Evolutionary conservation across 2,113 vertebrate genomes (phyloP).

Genomic region (Chamaetylas fuelleborni): DNA sequence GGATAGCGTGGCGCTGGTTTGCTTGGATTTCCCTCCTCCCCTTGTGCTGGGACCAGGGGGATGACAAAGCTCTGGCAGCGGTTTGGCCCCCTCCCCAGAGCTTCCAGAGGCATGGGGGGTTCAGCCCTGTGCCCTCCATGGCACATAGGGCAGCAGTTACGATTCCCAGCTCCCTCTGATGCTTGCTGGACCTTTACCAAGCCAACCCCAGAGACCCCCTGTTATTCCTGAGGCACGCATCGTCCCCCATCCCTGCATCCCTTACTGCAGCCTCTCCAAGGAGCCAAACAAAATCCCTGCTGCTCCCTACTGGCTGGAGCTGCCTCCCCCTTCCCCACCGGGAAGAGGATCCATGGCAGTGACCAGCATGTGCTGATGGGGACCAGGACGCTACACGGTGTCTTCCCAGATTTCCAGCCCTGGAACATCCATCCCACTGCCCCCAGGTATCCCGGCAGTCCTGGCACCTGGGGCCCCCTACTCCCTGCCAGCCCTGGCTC

Average conservation of each 20-base stretch:
- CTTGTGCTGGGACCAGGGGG: accelerated
- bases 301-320: not conserved
- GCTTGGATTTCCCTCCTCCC: not conserved
- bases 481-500: not conserved
- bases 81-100: not conserved
- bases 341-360: not conserved
- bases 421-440: not conserved
- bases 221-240: accelerated
- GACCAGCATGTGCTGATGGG: not conserved
- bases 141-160: not conserved
- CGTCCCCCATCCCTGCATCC: not conserved
- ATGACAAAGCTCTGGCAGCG: accelerated
- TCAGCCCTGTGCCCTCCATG: not conserved
- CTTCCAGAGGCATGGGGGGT: not conserved
- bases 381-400: not conserved
- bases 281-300: not conserved
- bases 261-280: not conserved
- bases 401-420: not conserved
- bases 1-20: accelerated
- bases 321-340: not conserved
- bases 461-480: not conserved
- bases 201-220: not conserved
- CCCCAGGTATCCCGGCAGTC: not conserved
- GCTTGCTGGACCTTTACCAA: not conserved
- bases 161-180: not conserved